Conservation (phyloP, 2,113 vertebrate species). For the Silurus glanis region DNA sequence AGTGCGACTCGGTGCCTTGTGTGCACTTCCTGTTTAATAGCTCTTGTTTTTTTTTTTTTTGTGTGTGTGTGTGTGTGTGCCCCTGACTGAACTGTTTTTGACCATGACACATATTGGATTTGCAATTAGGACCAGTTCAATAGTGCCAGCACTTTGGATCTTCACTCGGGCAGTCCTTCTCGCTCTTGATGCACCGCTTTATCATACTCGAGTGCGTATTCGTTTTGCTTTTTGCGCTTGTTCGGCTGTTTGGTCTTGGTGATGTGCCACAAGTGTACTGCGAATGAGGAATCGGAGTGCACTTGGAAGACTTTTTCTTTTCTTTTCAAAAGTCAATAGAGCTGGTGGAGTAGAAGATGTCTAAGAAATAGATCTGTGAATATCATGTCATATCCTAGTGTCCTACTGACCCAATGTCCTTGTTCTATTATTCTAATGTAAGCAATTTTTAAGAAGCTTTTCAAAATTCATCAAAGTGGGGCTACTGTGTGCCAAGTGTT, state of each 20-base stretch:
- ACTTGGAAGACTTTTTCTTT: background rate
- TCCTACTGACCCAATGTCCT: too few relatives aligned
- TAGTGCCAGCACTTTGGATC: background rate
- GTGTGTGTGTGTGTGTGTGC: background rate
- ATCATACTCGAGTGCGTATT: background rate
- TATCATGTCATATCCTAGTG: background rate
- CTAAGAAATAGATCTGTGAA: background rate
- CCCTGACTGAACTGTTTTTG: background rate
- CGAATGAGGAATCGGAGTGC: background rate
- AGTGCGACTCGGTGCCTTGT: background rate
- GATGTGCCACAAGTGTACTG: background rate
- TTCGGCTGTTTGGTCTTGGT: background rate
- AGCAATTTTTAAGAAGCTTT: too few relatives aligned
- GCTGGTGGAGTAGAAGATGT: background rate
- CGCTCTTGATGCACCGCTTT: background rate
- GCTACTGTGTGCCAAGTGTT: too few relatives aligned
- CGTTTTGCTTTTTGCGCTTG: background rate
- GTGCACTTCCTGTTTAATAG: background rate
- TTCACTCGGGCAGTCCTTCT: background rate
- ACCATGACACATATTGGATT: background rate
- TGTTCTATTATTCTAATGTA: too few relatives aligned
- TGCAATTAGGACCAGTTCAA: background rate
- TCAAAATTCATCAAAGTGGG: too few relatives aligned
- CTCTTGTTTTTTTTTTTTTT: background rate
- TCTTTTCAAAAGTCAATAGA: background rate